A percentile compares a stretch with the other conserved stretches of the same genome.
Evolutionary conservation across 2,113 vertebrate genomes (phyloP).

Genomic region (Hippolais icterina): DNA sequence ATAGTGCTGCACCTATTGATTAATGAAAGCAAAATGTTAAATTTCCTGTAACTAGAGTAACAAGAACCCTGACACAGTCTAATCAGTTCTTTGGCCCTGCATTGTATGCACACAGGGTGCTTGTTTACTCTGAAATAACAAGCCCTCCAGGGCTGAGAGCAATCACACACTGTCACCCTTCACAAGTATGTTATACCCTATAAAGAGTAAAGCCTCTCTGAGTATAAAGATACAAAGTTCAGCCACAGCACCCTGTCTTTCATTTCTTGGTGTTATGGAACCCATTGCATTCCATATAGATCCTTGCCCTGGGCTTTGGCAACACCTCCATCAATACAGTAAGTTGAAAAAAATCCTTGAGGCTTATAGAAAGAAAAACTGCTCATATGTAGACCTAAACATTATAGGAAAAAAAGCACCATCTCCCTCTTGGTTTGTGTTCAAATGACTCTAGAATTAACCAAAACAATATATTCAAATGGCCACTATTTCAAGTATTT

Average conservation of each 20-base stretch:
- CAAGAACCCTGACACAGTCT: background rate
- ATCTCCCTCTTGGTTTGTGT: background rate
- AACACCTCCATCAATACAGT: background rate
- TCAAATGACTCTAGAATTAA: background rate
- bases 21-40: slow-evolving; percentile 47
- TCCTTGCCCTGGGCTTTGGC: background rate
- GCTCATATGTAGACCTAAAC: background rate
- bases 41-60: slow-evolving; percentile 26
- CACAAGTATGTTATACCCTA: background rate
- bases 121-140: slow-evolving; percentile 41
- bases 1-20: slow-evolving; percentile 12
- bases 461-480: background rate
- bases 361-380: background rate
- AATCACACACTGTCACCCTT: background rate
- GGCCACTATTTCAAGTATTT: background rate
- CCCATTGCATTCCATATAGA: background rate
- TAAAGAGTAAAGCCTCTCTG: background rate
- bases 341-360: background rate
- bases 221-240: background rate
- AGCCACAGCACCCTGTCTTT: background rate
- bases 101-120: background rate
- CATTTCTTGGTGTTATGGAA: background rate
- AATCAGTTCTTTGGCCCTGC: background rate
- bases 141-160: background rate
- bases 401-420: background rate